A percentile compares a stretch with the other conserved stretches of the same genome.
phyloP scores from a whole-genome alignment of 2,888 invertebrate species.

The Conistra vaccinii region DNA sequence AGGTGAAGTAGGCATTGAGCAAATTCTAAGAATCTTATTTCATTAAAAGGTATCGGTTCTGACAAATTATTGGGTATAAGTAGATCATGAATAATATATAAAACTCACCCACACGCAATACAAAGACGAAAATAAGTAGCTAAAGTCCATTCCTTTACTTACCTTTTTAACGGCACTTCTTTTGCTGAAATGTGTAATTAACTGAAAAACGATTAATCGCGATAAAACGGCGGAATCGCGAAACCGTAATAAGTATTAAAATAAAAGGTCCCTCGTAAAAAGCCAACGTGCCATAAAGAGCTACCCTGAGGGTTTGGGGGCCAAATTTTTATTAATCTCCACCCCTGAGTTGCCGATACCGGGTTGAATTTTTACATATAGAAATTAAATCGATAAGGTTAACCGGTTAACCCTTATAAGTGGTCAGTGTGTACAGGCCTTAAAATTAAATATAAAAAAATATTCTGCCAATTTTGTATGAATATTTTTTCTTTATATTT shows the following conservation, averaged over 20 bases:
- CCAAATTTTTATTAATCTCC: constrained; percentile 88
- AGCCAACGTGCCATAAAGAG: constrained; percentile 87
- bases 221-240: constrained; percentile 84
- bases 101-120: constrained; percentile 18
- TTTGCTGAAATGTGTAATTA: constrained; percentile 79
- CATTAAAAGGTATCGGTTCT: not conserved
- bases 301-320: constrained; percentile 82
- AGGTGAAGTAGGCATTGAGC: not conserved
- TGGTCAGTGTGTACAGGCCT: constrained; percentile 15
- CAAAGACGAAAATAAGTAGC: constrained; percentile 20
- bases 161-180: constrained; percentile 69
- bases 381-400: constrained; percentile 80
- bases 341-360: constrained; percentile 77
- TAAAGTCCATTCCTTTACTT: constrained; percentile 55
- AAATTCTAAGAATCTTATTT: not conserved
- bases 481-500: constrained; percentile 8
- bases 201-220: constrained; percentile 85
- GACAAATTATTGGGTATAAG: no score
- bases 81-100: not conserved
- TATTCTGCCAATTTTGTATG: not conserved
- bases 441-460: constrained; percentile 19
- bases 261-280: constrained; percentile 87
- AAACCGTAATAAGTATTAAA: constrained; percentile 86
- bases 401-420: constrained; percentile 62
- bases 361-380: constrained; percentile 82